Conservation (phyloP, 2,113 vertebrate species). For the Coreoperca whiteheadi region DNA sequence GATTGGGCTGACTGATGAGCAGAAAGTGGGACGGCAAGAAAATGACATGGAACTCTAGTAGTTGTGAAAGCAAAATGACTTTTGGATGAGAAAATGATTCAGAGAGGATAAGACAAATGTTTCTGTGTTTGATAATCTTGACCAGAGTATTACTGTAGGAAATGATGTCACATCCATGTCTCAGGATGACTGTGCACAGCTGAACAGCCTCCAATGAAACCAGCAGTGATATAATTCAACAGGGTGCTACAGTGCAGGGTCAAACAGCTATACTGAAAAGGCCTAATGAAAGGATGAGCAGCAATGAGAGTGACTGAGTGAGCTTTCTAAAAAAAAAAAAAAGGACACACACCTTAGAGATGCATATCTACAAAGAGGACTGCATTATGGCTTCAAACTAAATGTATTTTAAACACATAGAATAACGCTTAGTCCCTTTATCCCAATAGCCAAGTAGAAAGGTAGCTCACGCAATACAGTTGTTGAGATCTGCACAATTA, state of each 20-base stretch:
- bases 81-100: constrained; percentile 1
- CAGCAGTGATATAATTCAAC: constrained; percentile 77
- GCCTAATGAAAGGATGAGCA: constrained; percentile 4
- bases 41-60: not conserved
- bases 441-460: constrained; percentile 74
- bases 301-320: constrained; percentile 14
- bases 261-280: constrained; percentile 45
- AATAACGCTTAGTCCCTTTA: constrained; percentile 77
- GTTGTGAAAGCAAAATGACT: not conserved
- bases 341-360: constrained; percentile 32
- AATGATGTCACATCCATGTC: constrained; percentile 74
- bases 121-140: constrained; percentile 26
- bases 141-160: constrained; percentile 52
- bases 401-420: constrained; percentile 64
- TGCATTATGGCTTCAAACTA: constrained; percentile 51
- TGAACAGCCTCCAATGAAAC: constrained; percentile 76
- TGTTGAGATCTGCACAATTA: constrained; percentile 76
- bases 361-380: constrained; percentile 47
- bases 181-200: constrained; percentile 79
- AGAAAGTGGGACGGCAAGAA: constrained; percentile 10
- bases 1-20: constrained; percentile 1
- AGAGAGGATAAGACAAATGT: constrained; percentile 9
- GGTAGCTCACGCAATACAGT: constrained; percentile 81
- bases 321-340: constrained; percentile 33
- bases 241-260: constrained; percentile 78